A percentile compares a stretch with the other conserved stretches of the same genome.
Evolutionary conservation across 2,888 invertebrate genomes (phyloP).

Genomic region (Dendrolimus houi): DNA sequence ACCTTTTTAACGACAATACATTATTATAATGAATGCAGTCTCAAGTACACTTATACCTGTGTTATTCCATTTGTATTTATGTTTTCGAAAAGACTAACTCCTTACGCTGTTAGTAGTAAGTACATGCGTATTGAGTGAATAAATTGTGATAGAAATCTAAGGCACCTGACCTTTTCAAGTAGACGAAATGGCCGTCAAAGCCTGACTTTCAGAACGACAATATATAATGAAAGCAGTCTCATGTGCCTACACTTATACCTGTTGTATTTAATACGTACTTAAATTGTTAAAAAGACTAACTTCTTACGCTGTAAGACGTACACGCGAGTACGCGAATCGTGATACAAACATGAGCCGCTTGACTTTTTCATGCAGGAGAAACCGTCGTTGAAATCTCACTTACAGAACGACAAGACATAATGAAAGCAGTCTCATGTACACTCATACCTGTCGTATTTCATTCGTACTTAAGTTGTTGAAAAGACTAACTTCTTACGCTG

Average conservation of each 20-base stretch:
- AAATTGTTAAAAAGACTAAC: not conserved
- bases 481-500: not conserved
- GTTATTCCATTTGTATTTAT: not conserved
- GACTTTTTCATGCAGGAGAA: not conserved
- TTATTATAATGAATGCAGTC: too few relatives aligned
- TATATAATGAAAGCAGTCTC: too few relatives aligned
- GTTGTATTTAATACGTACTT: not conserved
- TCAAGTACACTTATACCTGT: not conserved
- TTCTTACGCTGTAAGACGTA: not conserved
- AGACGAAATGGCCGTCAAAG: too few relatives aligned
- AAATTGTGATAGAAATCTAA: not conserved
- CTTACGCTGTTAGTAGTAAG: not conserved
- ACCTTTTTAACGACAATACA: too few relatives aligned
- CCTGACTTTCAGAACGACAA: too few relatives aligned
- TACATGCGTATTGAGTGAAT: not conserved
- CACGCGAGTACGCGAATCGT: not conserved
- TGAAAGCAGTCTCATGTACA: too few relatives aligned
- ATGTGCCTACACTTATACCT: not conserved
- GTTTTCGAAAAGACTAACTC: not conserved
- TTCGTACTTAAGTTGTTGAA: not conserved
- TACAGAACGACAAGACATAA: too few relatives aligned
- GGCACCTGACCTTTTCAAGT: not conserved
- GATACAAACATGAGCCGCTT: not conserved
- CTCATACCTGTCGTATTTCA: not conserved
- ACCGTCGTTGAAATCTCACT: too few relatives aligned